phyloP scores from a whole-genome alignment of 1,140 invertebrate genomes.

The Lineus longissimus region DNA sequence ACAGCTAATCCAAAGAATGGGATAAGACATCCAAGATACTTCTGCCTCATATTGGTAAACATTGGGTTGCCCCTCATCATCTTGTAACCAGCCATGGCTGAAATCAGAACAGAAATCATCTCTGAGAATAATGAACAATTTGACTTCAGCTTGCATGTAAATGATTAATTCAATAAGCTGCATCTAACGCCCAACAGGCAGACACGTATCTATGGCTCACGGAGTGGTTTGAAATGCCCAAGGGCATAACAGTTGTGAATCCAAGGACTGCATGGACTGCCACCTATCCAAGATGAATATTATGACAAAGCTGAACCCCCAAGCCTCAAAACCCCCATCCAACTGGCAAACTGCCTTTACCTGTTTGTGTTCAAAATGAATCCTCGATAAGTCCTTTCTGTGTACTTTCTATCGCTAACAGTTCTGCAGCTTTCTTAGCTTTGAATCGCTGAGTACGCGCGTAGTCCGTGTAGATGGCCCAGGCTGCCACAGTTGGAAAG shows the following conservation, averaged over 20 bases:
- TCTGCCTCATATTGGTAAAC: slow-evolving; percentile 2
- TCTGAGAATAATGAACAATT: no score
- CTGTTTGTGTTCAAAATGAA: not conserved
- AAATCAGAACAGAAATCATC: not conserved
- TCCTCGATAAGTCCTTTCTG: not conserved
- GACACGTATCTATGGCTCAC: no score
- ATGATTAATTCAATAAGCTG: no score
- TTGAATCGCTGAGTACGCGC: slow-evolving; percentile 20
- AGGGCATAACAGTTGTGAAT: no score
- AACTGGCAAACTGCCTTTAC: no score
- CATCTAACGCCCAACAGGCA: no score
- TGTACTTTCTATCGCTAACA: not conserved
- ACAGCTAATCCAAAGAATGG: not conserved
- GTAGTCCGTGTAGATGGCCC: slow-evolving; percentile 17
- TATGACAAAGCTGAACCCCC: no score
- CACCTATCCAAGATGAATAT: not conserved
- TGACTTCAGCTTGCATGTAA: no score
- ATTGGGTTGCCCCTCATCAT: not conserved
- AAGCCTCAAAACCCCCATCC: not conserved
- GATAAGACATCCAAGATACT: not conserved
- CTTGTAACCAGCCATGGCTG: slow-evolving; percentile 7
- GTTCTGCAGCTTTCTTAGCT: slow-evolving; percentile 7
- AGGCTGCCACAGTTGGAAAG: slow-evolving; percentile 12
- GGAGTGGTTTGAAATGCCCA: no score
- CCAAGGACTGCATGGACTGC: no score